These are phyloP conservation scores for Spatula clypeata DNA, from an alignment of 2,797 vertebrate species.

Conservation along the genomic window DNA sequence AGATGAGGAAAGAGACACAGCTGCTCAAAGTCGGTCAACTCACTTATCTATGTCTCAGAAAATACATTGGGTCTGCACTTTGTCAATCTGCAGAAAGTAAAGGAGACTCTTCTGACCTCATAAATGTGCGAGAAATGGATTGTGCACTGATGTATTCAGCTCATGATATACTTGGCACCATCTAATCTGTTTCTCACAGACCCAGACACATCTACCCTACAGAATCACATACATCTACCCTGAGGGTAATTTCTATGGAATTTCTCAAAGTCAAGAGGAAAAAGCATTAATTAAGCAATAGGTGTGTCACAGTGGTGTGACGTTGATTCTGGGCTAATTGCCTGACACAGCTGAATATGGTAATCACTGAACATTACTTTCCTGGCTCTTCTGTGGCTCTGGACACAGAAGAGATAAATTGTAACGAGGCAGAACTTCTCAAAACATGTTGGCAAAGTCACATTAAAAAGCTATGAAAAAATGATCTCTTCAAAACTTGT, in stretches of 20 bases:
- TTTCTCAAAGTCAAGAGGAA: not conserved
- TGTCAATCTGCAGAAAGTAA: constrained; percentile 4
- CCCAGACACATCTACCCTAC: not conserved
- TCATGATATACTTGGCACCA: not conserved
- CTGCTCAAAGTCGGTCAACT: not conserved
- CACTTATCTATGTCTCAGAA: not conserved
- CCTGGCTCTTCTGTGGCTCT: not conserved
- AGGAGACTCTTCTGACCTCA: constrained; percentile 29
- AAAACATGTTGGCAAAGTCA: not conserved
- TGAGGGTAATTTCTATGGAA: not conserved
- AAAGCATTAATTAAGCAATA: not conserved
- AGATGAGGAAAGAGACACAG: not conserved
- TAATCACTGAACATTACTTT: rapidly evolving
- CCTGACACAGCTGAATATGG: not conserved
- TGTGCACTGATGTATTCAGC: not conserved
- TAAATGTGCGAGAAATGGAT: not conserved
- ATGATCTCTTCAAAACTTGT: not conserved
- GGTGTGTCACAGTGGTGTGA: not conserved
- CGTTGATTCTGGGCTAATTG: not conserved
- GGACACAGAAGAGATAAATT: not conserved
- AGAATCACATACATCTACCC: not conserved
- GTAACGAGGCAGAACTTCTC: rapidly evolving
- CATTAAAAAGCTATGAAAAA: not conserved
- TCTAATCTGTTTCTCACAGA: not conserved
- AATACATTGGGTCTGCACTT: not conserved